Evolutionary conservation across 37 sponge, comb jelly and placozoan species (phyloP).

Genomic region (Cliona cf. orientalis): DNA sequence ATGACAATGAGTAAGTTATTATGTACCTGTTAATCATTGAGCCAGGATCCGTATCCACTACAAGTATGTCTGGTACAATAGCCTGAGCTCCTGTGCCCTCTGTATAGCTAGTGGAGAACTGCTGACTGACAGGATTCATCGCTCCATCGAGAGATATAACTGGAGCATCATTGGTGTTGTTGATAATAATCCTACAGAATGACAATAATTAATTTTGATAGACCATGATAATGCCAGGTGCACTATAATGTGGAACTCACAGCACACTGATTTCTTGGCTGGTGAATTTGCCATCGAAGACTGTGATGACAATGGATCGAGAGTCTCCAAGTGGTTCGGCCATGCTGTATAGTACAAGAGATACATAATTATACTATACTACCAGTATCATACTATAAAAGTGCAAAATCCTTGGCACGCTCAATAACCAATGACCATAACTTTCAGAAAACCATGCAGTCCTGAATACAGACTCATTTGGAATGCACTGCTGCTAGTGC

Average conservation of each 20-base stretch:
- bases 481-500: too few species aligned
- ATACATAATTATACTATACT: not conserved
- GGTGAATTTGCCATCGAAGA: conserved; percentile 25
- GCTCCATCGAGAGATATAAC: conserved; percentile 26
- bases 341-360: conserved; percentile 22
- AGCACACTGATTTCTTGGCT: not conserved
- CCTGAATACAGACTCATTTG: too few species aligned
- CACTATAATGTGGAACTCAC: not conserved
- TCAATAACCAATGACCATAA: too few species aligned
- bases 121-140: conserved; percentile 12
- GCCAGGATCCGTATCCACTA: conserved; percentile 45
- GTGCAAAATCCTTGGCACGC: too few species aligned
- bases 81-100: conserved; percentile 31
- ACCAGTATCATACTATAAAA: not conserved
- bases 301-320: conserved; percentile 14
- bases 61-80: conserved; percentile 1
- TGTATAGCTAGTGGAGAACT: conserved; percentile 1
- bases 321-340: conserved; percentile 2
- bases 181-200: conserved; percentile 16
- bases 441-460: too few species aligned
- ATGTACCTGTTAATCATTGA: conserved; percentile 36
- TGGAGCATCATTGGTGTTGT: conserved; percentile 49
- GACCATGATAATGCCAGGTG: too few species aligned
- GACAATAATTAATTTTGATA: not conserved
- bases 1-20: too few species aligned